A percentile compares a stretch with the other conserved stretches of the same genome.
Conservation (phyloP, 2,797 vertebrate species). For the Gallirallus australis region DNA sequence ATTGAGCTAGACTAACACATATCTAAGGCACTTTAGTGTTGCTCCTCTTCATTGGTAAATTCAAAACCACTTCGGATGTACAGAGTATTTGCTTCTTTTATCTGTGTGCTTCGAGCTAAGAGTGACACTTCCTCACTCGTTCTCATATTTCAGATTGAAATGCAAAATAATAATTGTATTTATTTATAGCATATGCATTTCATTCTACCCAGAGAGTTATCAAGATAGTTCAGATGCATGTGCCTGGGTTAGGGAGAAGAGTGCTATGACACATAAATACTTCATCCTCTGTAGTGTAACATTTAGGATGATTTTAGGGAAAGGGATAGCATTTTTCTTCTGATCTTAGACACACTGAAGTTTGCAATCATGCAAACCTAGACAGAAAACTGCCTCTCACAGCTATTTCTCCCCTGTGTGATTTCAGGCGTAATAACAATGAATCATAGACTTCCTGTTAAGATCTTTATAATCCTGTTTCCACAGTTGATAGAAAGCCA, state of each 20-base stretch:
- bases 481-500: not conserved
- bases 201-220: not conserved
- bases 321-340: not conserved
- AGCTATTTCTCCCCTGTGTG: not conserved
- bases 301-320: not conserved
- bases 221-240: not conserved
- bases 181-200: not conserved
- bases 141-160: not conserved
- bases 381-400: not conserved
- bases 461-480: not conserved
- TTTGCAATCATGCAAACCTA: not conserved
- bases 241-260: not conserved
- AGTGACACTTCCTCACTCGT: not conserved
- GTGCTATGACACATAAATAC: rapidly evolving
- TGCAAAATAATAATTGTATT: not conserved
- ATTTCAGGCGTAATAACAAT: not conserved
- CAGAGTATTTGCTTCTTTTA: not conserved
- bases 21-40: not conserved
- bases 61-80: not conserved
- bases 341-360: not conserved
- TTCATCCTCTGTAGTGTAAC: not conserved
- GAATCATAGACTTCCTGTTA: not conserved
- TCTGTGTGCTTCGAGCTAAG: not conserved
- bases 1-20: not conserved
- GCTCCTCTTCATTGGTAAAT: not conserved